phyloP scores from a whole-genome alignment of 2,113 vertebrate genomes.

The Clupea harengus region DNA sequence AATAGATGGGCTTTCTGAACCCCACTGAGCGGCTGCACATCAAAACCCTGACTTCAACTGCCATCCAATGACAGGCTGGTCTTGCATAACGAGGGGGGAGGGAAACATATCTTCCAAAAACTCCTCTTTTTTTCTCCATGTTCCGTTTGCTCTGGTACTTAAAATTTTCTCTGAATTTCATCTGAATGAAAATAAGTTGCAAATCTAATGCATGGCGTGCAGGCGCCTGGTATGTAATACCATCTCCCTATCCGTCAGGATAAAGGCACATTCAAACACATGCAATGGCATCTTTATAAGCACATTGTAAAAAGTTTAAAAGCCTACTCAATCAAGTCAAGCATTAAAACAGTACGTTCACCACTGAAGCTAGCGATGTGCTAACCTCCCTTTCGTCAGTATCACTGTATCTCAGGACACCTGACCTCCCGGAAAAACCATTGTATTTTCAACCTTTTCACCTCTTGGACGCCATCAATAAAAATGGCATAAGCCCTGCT shows the following conservation, averaged over 20 bases:
- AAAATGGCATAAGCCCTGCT: not conserved
- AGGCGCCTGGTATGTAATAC: not conserved
- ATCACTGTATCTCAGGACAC: not conserved
- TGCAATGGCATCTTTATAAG: not conserved
- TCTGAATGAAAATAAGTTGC: not conserved
- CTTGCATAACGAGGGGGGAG: not conserved
- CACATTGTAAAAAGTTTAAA: too few species aligned
- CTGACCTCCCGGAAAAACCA: not conserved
- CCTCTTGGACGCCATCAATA: not conserved
- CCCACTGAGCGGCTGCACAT: not conserved
- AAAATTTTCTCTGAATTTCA: not conserved
- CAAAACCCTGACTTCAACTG: constrained; percentile 13
- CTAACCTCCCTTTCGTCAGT: not conserved
- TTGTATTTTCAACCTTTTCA: not conserved
- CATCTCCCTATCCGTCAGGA: not conserved
- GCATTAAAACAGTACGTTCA: not conserved
- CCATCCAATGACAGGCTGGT: not conserved
- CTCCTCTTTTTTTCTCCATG: not conserved
- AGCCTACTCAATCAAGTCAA: not conserved
- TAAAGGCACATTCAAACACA: not conserved
- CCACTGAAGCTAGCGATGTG: not conserved
- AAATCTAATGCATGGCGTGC: not conserved
- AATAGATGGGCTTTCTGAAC: constrained; percentile 33
- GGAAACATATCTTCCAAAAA: not conserved
- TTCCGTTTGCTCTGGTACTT: not conserved